Conservation (phyloP, 2,888 invertebrate genomes). For the Alcis repandata region DNA sequence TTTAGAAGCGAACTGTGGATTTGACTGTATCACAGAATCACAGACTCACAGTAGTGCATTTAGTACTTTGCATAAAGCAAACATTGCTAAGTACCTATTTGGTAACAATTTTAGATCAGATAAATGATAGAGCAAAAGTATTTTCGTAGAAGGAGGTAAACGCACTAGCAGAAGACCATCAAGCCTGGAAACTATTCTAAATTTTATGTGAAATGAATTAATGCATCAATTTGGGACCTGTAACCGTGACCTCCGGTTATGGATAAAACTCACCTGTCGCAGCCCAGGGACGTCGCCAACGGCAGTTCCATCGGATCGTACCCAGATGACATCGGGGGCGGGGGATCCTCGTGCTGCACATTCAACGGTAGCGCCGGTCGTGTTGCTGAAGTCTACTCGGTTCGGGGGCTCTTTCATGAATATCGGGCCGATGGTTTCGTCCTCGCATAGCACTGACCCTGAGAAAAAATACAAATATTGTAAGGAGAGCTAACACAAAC, state of each 20-base stretch:
- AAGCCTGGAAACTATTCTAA: too few relatives aligned
- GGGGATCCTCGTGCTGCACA: slow-evolving; percentile 97
- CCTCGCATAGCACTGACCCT: slow-evolving; percentile 88
- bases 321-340: slow-evolving; percentile 97
- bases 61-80: background rate
- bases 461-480: slow-evolving; percentile 43
- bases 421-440: slow-evolving; percentile 94
- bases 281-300: slow-evolving; percentile 96
- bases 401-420: slow-evolving; percentile 97
- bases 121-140: too few relatives aligned
- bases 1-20: background rate
- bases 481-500: background rate
- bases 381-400: slow-evolving; percentile 97
- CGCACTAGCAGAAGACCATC: too few relatives aligned
- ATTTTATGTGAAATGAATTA: too few relatives aligned
- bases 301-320: slow-evolving; percentile 95
- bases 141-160: too few relatives aligned
- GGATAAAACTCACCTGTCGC: slow-evolving; percentile 88
- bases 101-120: too few relatives aligned
- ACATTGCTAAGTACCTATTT: background rate
- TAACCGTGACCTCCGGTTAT: slow-evolving; percentile 10
- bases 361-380: slow-evolving; percentile 96
- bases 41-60: too few relatives aligned
- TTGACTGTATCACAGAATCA: too few relatives aligned
- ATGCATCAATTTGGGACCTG: too few relatives aligned